Conservation (phyloP, 92 coral and sea anemone species). For the Epizoanthus scotinus region DNA sequence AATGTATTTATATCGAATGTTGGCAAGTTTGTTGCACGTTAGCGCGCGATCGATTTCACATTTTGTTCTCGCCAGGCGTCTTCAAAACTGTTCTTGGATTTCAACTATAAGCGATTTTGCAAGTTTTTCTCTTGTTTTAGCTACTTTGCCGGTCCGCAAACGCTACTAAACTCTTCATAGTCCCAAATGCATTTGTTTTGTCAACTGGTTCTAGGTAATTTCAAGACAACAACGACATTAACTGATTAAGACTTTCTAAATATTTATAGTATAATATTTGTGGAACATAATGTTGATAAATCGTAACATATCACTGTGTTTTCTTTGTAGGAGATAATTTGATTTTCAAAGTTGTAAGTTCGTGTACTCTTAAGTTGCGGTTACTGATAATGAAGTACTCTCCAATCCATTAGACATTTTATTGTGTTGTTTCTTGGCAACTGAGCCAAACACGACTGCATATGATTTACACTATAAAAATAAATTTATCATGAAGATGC, state of each 20-base stretch:
- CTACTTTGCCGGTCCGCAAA: no score
- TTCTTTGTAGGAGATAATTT: constrained; percentile 21
- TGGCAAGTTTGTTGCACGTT: no score
- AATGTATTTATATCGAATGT: no score
- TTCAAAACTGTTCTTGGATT: neutral
- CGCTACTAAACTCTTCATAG: no score
- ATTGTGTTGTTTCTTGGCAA: constrained; percentile 34
- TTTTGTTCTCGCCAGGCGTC: neutral
- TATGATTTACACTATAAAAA: neutral
- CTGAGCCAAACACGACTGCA: constrained; percentile 8
- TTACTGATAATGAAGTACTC: constrained; percentile 7
- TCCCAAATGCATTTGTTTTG: neutral
- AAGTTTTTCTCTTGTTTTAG: no score
- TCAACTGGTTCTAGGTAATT: neutral
- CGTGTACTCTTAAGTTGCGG: constrained; percentile 20
- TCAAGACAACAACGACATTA: neutral
- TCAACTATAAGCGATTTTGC: neutral
- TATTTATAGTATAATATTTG: constrained; percentile 5
- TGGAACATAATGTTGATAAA: constrained; percentile 36
- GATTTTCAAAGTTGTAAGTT: neutral
- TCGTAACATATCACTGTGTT: neutral
- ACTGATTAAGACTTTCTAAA: constrained; percentile 6
- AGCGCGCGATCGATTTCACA: neutral
- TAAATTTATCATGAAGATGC: neutral
- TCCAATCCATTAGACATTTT: neutral